Evolutionary conservation across 2,888 invertebrate species (phyloP).

Genomic region (Coelopa pilipes): DNA sequence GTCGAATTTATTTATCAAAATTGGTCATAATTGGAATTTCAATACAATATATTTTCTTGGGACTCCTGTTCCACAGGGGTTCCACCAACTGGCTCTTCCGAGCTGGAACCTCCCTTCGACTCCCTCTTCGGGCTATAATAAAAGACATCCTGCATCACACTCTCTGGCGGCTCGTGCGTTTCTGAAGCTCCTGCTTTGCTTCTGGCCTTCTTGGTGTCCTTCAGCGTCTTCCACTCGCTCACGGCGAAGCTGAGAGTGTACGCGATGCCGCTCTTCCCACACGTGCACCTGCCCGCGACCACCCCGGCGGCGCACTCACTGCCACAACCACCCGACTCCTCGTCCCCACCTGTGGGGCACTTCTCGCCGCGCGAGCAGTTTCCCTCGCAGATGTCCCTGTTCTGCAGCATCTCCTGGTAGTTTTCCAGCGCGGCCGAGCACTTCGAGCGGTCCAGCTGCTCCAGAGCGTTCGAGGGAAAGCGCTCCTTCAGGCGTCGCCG

Average conservation of each 20-base stretch:
- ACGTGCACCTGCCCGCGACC: background rate
- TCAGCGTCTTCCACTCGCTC: constrained; percentile 51
- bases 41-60: background rate
- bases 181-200: constrained; percentile 12
- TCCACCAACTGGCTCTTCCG: background rate
- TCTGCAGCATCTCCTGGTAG: constrained; percentile 83
- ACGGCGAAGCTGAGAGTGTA: constrained; percentile 49
- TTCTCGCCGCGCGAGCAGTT: constrained; percentile 84
- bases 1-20: background rate
- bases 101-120: background rate
- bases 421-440: constrained; percentile 83
- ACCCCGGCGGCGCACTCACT: background rate
- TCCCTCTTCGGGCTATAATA: constrained; percentile 45
- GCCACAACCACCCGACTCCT: background rate
- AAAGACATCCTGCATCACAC: constrained; percentile 52
- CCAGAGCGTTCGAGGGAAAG: constrained; percentile 81
- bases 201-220: background rate
- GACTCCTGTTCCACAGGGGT: background rate
- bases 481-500: constrained; percentile 84
- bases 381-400: constrained; percentile 86
- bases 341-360: constrained; percentile 80
- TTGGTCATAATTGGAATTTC: background rate
- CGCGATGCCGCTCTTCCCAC: constrained; percentile 28
- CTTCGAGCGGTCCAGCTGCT: constrained; percentile 78
- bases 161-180: constrained; percentile 21